Conservation (phyloP, 2,888 invertebrate genomes). For the Trachelus stipa region DNA sequence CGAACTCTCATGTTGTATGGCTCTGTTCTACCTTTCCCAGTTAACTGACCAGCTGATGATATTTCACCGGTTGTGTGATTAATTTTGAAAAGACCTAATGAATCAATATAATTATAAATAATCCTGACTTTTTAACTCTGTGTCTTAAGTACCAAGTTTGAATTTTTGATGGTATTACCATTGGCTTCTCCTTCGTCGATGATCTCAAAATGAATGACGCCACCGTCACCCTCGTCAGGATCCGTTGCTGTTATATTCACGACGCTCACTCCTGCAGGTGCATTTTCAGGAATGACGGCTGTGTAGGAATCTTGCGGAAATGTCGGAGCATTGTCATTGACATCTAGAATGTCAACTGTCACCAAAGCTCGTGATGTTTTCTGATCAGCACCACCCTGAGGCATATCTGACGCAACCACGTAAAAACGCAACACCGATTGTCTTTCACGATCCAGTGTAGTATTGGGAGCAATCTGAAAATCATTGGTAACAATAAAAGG, state of each 20-base stretch:
- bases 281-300: conserved; percentile 84
- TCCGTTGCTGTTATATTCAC: conserved; percentile 79
- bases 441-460: conserved; percentile 78
- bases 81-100: conserved; percentile 75
- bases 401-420: conserved; percentile 81
- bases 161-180: conserved; percentile 64
- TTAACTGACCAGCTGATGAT: conserved; percentile 74
- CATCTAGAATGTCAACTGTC: conserved; percentile 78
- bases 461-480: conserved; percentile 72
- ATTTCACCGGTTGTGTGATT: conserved; percentile 77
- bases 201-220: conserved; percentile 78
- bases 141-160: neutral
- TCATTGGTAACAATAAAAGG: conserved; percentile 67
- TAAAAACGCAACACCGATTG: conserved; percentile 77
- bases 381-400: conserved; percentile 76
- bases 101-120: conserved; percentile 17
- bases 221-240: conserved; percentile 80
- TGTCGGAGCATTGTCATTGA: conserved; percentile 82
- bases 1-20: conserved; percentile 77
- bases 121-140: neutral
- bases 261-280: conserved; percentile 74
- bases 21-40: conserved; percentile 81
- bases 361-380: conserved; percentile 75
- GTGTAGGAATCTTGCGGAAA: conserved; percentile 76
- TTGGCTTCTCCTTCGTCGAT: conserved; percentile 79